Base-by-base conservation (phyloP, 2,797 vertebrate genomes). In the Lycodopsis pacificus region DNA sequence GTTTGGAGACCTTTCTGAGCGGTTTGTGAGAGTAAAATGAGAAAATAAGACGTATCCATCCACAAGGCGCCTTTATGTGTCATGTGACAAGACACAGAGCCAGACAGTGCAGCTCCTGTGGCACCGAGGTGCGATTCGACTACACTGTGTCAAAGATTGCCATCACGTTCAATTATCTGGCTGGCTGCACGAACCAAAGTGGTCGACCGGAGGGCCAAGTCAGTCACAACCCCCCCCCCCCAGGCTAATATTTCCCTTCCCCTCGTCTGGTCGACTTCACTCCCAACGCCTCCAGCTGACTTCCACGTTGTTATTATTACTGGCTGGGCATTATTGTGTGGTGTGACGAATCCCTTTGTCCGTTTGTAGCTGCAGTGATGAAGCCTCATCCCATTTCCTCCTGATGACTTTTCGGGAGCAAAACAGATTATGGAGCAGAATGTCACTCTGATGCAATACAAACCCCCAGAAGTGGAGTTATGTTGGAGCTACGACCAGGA, bases 151-250 rank as follows among this genome's bases (percentile, higher is more conserved):
- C 92, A 93, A 89, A 92, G 86, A 91, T 89, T 86, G 88, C 89
- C 84, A 91, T 93, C 91, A 86, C 63, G 79, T 92, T 92, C 93
- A 93, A 94, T 94, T 92, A 93, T 92, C 89, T 90, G 91, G 80
- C 84, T 88, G 87, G 78, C 84, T 93, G 93, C 92, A 90, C 89
- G 68, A 85, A 89, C 80, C 89, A 90, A 91, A 93, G 90, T 85
- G 89, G 88, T 87, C 6, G 77, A 81, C 79, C 25, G 20, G 77
- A 84, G 44, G 40, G 44, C 71, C 65, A 7, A 34, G 71, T 82
- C 76, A 54, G 57, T 82, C 80, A 49, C 76, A 54, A 74, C 34
- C 69, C 65, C 64, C 86, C 79, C 80, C 51, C 46, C 77, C 36
- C 49, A 2, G 89, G 88, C 86, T 73, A 73, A 70, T 75, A 75